Evolutionary conservation across 2,797 vertebrate genomes (phyloP).

Genomic region (Perodicticus potto): DNA sequence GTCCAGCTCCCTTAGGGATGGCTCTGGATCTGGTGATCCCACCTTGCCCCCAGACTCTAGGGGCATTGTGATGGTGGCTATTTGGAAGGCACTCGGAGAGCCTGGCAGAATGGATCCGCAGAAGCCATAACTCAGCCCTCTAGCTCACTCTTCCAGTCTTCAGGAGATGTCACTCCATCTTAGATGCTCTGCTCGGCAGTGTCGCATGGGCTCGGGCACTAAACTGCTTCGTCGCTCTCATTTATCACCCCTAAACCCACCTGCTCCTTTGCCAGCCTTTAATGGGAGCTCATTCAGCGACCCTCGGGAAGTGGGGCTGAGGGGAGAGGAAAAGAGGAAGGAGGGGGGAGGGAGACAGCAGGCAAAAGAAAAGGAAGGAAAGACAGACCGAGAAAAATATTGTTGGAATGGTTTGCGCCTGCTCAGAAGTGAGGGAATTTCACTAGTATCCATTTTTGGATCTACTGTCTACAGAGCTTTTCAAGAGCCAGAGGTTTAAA

Average conservation of each 20-base stretch:
- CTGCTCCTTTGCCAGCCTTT: conserved; percentile 2
- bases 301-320: not conserved
- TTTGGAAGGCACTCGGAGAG: not conserved
- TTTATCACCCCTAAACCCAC: not conserved
- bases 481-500: not conserved
- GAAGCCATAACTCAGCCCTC: not conserved
- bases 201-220: not conserved
- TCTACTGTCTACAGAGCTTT: not conserved
- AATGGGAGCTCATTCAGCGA: not conserved
- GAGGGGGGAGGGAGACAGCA: not conserved
- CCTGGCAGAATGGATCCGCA: not conserved
- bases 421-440: not conserved
- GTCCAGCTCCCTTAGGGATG: not conserved
- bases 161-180: not conserved
- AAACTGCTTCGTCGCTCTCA: not conserved
- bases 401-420: conserved; percentile 24
- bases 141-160: not conserved
- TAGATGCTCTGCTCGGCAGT: not conserved
- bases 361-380: not conserved
- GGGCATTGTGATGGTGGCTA: not conserved
- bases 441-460: not conserved
- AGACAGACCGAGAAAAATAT: conserved; percentile 2
- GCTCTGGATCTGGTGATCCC: not conserved
- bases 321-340: not conserved
- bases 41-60: not conserved